Percentiles rank a stretch among this genome's conserved stretches.
phyloP scores from a whole-genome alignment of 2,113 vertebrate genomes.

The Alethe castanea region DNA sequence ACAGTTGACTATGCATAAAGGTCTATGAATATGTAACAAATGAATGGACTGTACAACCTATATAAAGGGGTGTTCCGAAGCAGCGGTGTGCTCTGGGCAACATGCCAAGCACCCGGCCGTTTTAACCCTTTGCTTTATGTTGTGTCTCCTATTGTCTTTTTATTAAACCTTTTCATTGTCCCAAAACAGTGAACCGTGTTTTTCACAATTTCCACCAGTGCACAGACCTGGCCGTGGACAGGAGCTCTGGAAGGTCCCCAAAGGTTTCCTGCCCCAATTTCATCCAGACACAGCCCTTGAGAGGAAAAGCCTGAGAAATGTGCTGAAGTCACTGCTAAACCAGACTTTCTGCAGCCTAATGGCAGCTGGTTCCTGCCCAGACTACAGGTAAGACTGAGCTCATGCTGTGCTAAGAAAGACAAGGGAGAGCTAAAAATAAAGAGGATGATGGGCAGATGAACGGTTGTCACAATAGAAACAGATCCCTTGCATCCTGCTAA shows the following conservation, averaged over 20 bases:
- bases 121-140: too few species aligned
- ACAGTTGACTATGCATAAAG: too few species aligned
- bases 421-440: not conserved
- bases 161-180: too few species aligned
- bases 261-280: not conserved
- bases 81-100: too few species aligned
- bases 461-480: not conserved
- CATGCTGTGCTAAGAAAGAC: not conserved
- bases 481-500: not conserved
- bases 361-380: not conserved
- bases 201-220: not conserved
- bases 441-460: not conserved
- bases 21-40: too few species aligned
- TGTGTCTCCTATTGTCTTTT: too few species aligned
- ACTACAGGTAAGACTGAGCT: not conserved
- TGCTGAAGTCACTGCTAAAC: not conserved
- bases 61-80: too few species aligned
- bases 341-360: not conserved
- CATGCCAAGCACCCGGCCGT: too few species aligned
- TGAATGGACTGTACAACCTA: too few species aligned
- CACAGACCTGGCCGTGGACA: accelerated
- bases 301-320: not conserved
- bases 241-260: not conserved
- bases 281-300: accelerated
- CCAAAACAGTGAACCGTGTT: too few species aligned